Base-by-base conservation (phyloP, 2,888 invertebrate genomes). In the Tridacna gigas region DNA sequence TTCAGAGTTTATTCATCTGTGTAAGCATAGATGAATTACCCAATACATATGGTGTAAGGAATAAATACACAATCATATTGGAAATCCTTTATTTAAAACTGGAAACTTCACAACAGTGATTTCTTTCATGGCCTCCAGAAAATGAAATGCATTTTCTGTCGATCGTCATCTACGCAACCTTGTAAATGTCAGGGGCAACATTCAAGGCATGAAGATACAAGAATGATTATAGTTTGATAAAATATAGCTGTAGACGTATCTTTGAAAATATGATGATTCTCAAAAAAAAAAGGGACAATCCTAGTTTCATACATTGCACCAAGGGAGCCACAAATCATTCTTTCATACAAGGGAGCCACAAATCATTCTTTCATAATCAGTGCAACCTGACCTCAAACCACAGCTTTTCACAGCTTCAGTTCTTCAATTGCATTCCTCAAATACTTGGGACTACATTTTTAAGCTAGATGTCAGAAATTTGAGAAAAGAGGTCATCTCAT, bases 391-490 rank as follows among this genome's bases (percentile, higher is more conserved):
- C 56, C 56, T 56, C 20, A 37, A 37, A 37, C 37, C 37, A 37
- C 37, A 37, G 37, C 20, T 56, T 56, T 56, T 56, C 18, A 20
- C 56, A 37, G 37, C 37, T 37, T 37, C 37, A 37, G 37, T 56
- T 20, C 20, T 56, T 56, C 71, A 71, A 71, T 71, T 71, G 51
- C 45, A 71, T 71, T 51, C 71, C 71, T 51, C 20, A 51, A 22
- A 71, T 71, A 51, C 13, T 51, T 71, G 28, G 51, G n/a, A n/a
- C 51, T 71, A 71, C 15, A 51, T 71, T 51, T 51, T 71, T 48
- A 1, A 26, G 51, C 48, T 15, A 71, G 25, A 71, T 71, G 71
- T 71, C 71, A 71, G 71, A 71, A 71, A 71, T 69, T 69, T 71
- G 71, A 71, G 20, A 71, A 71, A 71, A 28, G 45, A 69, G 47